Conservation (phyloP, 23 tunicate species). For the Trididemnum miniatum region DNA sequence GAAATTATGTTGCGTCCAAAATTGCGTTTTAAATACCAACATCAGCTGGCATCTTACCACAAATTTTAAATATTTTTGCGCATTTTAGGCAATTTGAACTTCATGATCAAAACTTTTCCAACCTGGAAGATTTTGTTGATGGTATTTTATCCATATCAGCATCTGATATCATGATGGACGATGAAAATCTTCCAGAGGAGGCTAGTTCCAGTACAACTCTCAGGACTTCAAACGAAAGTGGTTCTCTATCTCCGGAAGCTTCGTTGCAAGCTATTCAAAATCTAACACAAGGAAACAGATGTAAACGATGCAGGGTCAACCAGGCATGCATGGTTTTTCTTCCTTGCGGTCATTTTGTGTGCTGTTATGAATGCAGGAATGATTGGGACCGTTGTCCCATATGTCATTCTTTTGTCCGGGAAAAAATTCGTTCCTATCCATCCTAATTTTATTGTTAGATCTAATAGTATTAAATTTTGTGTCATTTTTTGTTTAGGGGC, state of each 20-base stretch:
- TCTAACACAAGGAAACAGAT: background rate
- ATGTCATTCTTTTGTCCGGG: background rate
- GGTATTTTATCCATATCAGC: background rate
- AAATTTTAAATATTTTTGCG: too few relatives aligned
- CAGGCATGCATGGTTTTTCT: background rate
- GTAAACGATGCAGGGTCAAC: background rate
- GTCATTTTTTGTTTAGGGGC: too few relatives aligned
- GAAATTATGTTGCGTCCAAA: too few relatives aligned
- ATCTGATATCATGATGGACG: background rate
- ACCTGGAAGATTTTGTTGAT: background rate
- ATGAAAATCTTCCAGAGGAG: background rate
- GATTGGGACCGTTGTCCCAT: background rate
- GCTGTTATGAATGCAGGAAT: background rate
- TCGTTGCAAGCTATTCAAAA: background rate
- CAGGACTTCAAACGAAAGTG: background rate
- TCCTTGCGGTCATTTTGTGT: background rate
- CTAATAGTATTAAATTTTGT: too few relatives aligned
- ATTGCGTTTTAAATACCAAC: too few relatives aligned
- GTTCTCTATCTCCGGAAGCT: background rate
- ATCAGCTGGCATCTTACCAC: too few relatives aligned
- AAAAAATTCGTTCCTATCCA: background rate
- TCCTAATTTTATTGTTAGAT: too few relatives aligned
- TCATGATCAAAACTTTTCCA: background rate
- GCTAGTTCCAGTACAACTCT: background rate
- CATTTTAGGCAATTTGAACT: background rate